These are phyloP conservation scores for Blastomussa wellsi DNA, from an alignment of 92 coral and sea anemone species.

Conservation along the genomic window DNA sequence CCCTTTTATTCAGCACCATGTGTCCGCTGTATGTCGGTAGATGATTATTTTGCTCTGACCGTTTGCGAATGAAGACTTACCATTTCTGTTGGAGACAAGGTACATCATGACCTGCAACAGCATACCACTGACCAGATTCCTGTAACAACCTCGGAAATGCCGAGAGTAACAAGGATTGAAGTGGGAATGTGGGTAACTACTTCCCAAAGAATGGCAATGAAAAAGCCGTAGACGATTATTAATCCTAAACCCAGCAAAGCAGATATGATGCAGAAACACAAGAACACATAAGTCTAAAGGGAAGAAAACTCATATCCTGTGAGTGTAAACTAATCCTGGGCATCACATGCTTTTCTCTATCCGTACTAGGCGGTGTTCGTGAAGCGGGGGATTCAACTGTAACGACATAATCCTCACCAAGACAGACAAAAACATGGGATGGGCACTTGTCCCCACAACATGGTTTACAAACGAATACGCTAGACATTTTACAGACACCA, in stretches of 20 bases:
- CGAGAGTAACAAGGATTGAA: not conserved
- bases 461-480: too few species aligned
- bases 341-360: too few species aligned
- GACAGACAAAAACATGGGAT: too few species aligned
- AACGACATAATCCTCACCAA: too few species aligned
- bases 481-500: too few species aligned
- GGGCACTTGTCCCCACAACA: too few species aligned
- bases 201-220: not conserved
- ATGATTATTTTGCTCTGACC: too few species aligned
- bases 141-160: not conserved
- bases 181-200: not conserved
- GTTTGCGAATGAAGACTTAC: not conserved
- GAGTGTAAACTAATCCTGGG: not conserved
- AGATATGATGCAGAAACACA: not conserved
- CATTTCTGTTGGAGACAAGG: not conserved
- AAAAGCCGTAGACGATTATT: not conserved
- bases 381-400: too few species aligned
- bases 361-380: too few species aligned
- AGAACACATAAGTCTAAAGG: not conserved
- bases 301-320: not conserved
- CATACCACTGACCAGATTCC: constrained; percentile 1
- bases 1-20: too few species aligned
- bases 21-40: too few species aligned
- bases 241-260: not conserved
- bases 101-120: not conserved